Percentiles rank a stretch among this genome's conserved stretches.
Conservation (phyloP, 2,888 invertebrate species). For the Mantis religiosa region DNA sequence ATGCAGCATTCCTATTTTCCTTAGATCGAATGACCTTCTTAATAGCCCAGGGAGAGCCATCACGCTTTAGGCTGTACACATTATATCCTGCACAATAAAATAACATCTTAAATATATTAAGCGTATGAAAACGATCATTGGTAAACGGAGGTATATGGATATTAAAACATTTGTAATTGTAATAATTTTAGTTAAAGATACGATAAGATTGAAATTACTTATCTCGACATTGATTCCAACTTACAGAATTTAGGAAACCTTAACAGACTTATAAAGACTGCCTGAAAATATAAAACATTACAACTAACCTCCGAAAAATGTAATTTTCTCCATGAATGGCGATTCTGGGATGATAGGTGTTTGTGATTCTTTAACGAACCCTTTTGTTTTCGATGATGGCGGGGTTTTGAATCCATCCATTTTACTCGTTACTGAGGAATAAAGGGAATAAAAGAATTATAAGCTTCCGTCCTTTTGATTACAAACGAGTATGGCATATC, state of each 20-base stretch:
- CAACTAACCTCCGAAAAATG: conserved; percentile 67
- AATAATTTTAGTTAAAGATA: no score
- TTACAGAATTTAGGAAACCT: no score
- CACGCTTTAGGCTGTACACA: conserved; percentile 69
- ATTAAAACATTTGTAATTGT: no score
- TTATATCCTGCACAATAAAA: conserved; percentile 57
- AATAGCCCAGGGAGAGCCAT: conserved; percentile 81
- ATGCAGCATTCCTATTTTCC: conserved; percentile 35
- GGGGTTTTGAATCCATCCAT: background rate
- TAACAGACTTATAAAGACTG: background rate
- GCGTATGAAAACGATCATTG: no score
- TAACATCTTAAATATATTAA: background rate
- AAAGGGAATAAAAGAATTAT: no score
- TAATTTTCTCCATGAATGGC: conserved; percentile 66
- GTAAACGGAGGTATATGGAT: no score
- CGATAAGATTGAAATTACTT: no score
- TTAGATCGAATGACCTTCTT: conserved; percentile 63
- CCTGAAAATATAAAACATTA: conserved; percentile 9
- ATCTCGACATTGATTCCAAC: no score
- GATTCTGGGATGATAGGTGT: conserved; percentile 60
- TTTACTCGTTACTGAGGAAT: background rate
- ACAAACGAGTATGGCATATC: no score
- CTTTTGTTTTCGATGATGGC: conserved; percentile 34
- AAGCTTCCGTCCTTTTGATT: no score
- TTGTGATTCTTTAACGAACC: background rate